Evolutionary conservation across 2,113 vertebrate species (phyloP).

Genomic region (Axis porcinus): DNA sequence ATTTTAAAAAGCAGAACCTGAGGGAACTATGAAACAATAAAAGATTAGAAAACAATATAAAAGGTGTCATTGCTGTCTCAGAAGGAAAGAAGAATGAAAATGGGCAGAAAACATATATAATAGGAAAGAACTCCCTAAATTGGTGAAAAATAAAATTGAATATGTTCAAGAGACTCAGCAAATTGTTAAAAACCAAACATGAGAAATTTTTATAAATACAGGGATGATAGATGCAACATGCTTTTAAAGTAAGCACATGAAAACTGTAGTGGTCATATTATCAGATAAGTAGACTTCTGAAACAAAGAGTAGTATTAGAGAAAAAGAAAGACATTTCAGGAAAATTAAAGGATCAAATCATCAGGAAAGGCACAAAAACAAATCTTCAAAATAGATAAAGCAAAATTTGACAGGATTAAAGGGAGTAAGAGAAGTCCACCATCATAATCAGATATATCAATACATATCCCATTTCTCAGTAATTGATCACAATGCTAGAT

Average conservation of each 20-base stretch:
- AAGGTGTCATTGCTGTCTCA: not conserved
- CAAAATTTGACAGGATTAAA: not conserved
- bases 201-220: not conserved
- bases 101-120: not conserved
- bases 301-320: not conserved
- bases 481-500: not conserved
- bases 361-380: not conserved
- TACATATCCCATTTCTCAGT: not conserved
- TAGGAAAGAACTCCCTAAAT: not conserved
- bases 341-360: not conserved
- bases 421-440: not conserved
- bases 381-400: not conserved
- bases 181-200: conserved; percentile 1
- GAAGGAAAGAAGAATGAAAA: not conserved
- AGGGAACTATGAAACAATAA: not conserved
- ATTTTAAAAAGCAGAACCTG: not conserved
- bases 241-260: not conserved
- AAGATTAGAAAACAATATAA: not conserved
- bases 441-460: not conserved
- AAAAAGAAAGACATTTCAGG: not conserved
- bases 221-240: not conserved
- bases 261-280: not conserved
- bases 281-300: not conserved
- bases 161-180: not conserved
- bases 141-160: not conserved